Evolutionary conservation across 2,888 invertebrate species (phyloP).

Genomic region (Archips xylosteana): DNA sequence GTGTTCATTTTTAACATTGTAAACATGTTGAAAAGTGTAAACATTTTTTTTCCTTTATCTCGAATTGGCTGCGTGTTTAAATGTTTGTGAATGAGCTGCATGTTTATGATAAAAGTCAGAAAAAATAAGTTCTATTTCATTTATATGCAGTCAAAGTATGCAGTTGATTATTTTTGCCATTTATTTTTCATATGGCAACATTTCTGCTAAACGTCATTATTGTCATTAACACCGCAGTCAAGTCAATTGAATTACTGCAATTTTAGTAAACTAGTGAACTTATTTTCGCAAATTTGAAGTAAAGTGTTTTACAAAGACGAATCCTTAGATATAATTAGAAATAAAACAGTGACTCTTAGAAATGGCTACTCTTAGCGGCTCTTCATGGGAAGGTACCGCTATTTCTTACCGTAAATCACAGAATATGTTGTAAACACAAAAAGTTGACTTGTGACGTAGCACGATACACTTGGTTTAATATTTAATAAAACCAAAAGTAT

Average conservation of each 20-base stretch:
- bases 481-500: background rate
- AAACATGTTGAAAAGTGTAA: no score
- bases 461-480: conserved; percentile 44
- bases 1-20: no score
- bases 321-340: background rate
- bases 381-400: conserved; percentile 39
- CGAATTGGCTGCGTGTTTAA: no score
- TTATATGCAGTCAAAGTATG: no score
- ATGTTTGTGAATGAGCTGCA: no score
- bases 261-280: background rate
- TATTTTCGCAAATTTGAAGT: background rate
- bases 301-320: conserved; percentile 6
- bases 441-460: conserved; percentile 44
- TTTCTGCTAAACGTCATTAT: conserved; percentile 21
- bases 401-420: conserved; percentile 11
- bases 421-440: conserved; percentile 30
- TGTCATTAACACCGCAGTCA: background rate
- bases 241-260: conserved; percentile 4
- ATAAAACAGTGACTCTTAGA: background rate
- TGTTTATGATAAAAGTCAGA: no score
- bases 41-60: no score
- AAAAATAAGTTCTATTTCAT: no score
- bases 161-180: no score
- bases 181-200: conserved; percentile 18
- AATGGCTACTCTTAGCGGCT: conserved; percentile 31